These are phyloP conservation scores for Cryptomyrus ogoouensis DNA, from an alignment of 2,113 vertebrate species.

Conservation along the genomic window DNA sequence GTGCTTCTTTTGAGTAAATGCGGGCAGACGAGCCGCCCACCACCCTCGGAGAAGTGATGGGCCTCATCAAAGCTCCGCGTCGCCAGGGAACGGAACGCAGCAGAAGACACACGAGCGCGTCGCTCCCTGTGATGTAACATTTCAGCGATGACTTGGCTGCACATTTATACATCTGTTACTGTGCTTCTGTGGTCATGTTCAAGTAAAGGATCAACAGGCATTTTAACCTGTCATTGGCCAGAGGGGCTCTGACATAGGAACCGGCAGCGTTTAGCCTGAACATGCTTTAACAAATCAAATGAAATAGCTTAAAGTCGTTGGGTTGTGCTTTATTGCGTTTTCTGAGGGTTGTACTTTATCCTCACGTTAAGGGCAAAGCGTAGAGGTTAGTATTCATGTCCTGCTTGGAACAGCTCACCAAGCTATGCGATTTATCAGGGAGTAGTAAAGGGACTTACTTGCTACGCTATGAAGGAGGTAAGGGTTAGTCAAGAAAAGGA, in stretches of 20 bases:
- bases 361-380: not conserved
- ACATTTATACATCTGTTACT: not conserved
- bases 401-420: not conserved
- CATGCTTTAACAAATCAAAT: not conserved
- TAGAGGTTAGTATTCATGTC: not conserved
- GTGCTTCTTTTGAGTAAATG: slow-evolving; percentile 36
- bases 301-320: not conserved
- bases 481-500: not conserved
- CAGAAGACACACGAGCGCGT: not conserved
- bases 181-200: not conserved
- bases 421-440: not conserved
- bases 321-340: not conserved
- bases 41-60: slow-evolving; percentile 34
- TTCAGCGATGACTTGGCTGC: not conserved
- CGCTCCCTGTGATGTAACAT: not conserved
- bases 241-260: not conserved
- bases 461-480: not conserved
- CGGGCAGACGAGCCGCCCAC: slow-evolving; percentile 37
- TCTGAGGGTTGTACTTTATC: not conserved
- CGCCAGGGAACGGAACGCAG: not conserved
- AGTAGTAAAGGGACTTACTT: not conserved
- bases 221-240: not conserved
- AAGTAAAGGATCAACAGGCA: not conserved
- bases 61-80: slow-evolving; percentile 17
- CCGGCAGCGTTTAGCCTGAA: not conserved